phyloP scores from a whole-genome alignment of 2,113 vertebrate species.

The Bujurquina vittata region DNA sequence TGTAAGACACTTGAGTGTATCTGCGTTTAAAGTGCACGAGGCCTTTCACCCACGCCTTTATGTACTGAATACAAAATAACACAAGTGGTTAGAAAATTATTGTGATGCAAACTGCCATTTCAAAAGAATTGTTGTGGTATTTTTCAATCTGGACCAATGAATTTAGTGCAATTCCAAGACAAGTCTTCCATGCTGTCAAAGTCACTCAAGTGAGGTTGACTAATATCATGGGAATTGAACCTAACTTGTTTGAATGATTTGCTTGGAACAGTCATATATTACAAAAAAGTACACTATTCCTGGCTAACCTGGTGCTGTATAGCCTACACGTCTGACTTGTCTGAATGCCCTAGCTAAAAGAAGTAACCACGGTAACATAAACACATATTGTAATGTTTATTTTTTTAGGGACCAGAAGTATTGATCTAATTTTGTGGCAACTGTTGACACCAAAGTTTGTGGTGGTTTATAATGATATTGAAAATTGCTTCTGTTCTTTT shows the following conservation, averaged over 20 bases:
- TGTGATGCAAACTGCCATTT: neutral
- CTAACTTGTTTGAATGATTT: neutral
- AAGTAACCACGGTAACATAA: neutral
- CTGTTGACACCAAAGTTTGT: constrained; percentile 6
- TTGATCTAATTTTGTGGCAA: neutral
- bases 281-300: neutral
- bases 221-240: constrained; percentile 1
- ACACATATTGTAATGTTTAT: neutral
- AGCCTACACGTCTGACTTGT: neutral
- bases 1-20: neutral
- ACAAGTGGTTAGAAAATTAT: neutral
- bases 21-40: neutral
- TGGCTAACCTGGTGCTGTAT: neutral
- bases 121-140: neutral
- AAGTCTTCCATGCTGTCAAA: neutral
- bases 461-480: neutral
- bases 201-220: neutral
- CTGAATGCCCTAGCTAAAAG: neutral
- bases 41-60: neutral
- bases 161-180: neutral
- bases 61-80: neutral
- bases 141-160: constrained; percentile 21
- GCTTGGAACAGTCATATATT: neutral
- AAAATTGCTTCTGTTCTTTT: constrained; percentile 28
- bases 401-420: constrained; percentile 1